Conservation (phyloP, 1,140 invertebrate genomes). For the Penaeus indicus region DNA sequence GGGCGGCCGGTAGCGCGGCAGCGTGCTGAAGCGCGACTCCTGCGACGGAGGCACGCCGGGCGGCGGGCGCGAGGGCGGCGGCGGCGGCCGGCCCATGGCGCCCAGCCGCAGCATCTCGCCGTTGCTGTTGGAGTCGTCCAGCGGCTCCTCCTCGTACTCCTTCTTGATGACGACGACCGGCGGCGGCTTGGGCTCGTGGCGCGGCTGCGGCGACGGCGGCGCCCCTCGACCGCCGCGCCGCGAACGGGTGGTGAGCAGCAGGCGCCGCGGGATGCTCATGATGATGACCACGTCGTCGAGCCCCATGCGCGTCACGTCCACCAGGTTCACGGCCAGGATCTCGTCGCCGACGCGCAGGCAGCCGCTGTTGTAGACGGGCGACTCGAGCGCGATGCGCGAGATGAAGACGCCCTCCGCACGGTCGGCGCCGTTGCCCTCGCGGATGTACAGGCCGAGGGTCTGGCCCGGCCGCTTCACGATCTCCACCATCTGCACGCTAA, state of each 20-base stretch:
- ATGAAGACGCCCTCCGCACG: constrained; percentile 97
- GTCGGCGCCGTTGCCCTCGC: constrained; percentile 95
- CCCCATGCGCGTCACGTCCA: constrained; percentile 97
- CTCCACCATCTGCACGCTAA: constrained; percentile 94
- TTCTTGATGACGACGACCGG: constrained; percentile 93
- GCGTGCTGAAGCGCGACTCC: constrained; percentile 62
- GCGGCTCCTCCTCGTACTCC: constrained; percentile 77
- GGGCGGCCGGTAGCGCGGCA: constrained; percentile 65
- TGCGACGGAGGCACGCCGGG: constrained; percentile 61
- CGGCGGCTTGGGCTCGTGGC: constrained; percentile 87
- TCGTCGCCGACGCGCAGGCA: constrained; percentile 97
- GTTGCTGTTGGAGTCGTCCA: constrained; percentile 78
- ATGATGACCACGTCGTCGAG: constrained; percentile 99
- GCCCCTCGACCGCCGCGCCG: constrained; percentile 68
- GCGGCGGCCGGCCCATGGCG: constrained; percentile 65
- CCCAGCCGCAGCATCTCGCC: constrained; percentile 64
- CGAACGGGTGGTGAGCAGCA: constrained; percentile 89
- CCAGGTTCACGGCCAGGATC: constrained; percentile 96
- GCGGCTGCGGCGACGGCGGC: constrained; percentile 78
- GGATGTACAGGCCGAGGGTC: constrained; percentile 96
- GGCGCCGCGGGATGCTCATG: constrained; percentile 96
- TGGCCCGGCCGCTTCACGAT: constrained; percentile 99
- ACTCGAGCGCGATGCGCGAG: constrained; percentile 96
- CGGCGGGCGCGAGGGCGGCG: constrained; percentile 66
- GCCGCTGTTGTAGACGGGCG: constrained; percentile 95